A percentile compares a stretch with the other conserved stretches of the same genome.
Conservation (phyloP, 2,888 invertebrate species). For the Odiellus spinosus region DNA sequence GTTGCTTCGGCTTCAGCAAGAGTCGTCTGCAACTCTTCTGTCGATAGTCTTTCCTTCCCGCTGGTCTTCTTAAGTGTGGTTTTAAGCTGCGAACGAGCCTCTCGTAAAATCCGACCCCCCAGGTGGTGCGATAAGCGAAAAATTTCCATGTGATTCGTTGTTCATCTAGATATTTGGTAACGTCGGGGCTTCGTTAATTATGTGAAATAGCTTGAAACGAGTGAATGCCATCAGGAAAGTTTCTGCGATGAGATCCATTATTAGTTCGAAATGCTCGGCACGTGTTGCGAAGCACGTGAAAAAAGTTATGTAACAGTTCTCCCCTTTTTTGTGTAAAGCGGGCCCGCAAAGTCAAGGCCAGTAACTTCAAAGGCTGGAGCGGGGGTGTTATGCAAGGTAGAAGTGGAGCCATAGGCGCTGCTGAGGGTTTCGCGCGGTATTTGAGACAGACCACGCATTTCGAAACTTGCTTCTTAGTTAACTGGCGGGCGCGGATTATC, state of each 20-base stretch:
- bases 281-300: constrained; percentile 10
- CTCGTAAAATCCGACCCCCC: constrained; percentile 11
- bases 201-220: constrained; percentile 6
- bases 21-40: constrained; percentile 1
- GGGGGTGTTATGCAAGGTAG: background rate
- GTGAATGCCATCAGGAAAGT: constrained; percentile 7
- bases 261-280: constrained; percentile 12
- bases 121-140: constrained; percentile 6
- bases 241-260: background rate
- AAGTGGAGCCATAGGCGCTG: constrained; percentile 2
- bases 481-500: background rate
- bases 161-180: background rate
- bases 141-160: constrained; percentile 5
- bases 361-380: constrained; percentile 5
- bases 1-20: constrained; percentile 1
- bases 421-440: background rate
- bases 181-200: background rate
- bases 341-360: constrained; percentile 13
- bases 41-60: background rate
- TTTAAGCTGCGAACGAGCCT: constrained; percentile 5
- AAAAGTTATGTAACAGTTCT: constrained; percentile 8
- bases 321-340: constrained; percentile 1
- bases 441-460: constrained; percentile 1
- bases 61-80: constrained; percentile 5
- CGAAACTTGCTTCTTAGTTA: background rate